phyloP scores from a whole-genome alignment of 2,113 vertebrate genomes.

The Mungos mungo region DNA sequence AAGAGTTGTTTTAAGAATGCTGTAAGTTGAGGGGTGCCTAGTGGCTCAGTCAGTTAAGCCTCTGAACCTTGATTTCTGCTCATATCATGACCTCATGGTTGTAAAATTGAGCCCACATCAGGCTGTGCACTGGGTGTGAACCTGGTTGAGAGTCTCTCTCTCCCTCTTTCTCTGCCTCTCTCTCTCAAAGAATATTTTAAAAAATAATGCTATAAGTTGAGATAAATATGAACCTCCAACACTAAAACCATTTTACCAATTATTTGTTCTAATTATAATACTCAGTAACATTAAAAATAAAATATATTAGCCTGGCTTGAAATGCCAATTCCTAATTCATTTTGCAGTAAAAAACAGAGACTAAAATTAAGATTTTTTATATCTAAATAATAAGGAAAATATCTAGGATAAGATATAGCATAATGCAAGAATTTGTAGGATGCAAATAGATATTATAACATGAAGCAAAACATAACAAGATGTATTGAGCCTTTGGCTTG shows the following conservation, averaged over 20 bases:
- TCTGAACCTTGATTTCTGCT: too few relatives aligned
- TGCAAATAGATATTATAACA: background rate
- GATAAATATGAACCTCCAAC: background rate
- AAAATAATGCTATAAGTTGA: background rate
- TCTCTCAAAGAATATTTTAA: too few relatives aligned
- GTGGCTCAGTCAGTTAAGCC: too few relatives aligned
- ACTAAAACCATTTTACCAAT: background rate
- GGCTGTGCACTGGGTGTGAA: too few relatives aligned
- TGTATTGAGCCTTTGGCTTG: background rate
- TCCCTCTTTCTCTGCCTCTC: too few relatives aligned
- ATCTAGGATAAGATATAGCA: background rate
- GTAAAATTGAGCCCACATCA: too few relatives aligned
- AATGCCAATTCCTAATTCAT: background rate
- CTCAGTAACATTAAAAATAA: background rate
- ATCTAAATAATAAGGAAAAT: background rate
- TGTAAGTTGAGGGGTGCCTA: background rate
- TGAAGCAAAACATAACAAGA: background rate
- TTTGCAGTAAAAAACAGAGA: background rate
- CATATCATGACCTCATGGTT: too few relatives aligned
- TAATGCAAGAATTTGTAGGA: background rate
- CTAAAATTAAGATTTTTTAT: background rate
- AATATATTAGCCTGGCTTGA: background rate
- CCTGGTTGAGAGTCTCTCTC: too few relatives aligned
- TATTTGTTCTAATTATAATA: background rate
- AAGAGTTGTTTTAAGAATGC: background rate